phyloP scores from a whole-genome alignment of 2,113 vertebrate genomes.

The Columba janthina region DNA sequence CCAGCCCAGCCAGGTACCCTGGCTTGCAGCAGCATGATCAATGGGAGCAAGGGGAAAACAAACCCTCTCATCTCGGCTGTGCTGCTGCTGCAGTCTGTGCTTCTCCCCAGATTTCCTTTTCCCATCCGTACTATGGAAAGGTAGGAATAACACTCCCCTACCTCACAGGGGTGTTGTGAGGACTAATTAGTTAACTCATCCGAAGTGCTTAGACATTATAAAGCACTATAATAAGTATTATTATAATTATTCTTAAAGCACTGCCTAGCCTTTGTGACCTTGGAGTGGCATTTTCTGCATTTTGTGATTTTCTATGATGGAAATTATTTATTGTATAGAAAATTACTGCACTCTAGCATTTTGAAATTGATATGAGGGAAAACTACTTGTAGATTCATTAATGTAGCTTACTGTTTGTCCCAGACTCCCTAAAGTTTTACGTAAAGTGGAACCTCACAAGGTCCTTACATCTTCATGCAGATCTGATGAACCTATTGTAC shows the following conservation, averaged over 20 bases:
- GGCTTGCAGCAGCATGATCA: not conserved
- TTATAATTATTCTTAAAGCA: constrained; percentile 70
- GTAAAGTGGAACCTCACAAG: constrained; percentile 80
- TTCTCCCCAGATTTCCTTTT: not conserved
- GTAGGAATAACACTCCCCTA: constrained; percentile 53
- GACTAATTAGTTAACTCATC: constrained; percentile 18
- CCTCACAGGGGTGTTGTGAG: constrained; percentile 3
- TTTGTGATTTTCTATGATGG: constrained; percentile 55
- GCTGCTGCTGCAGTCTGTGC: not conserved
- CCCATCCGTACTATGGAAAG: not conserved
- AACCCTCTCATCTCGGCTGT: not conserved
- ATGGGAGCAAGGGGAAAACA: rapidly evolving
- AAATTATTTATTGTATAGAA: constrained; percentile 80
- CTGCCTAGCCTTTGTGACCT: constrained; percentile 81
- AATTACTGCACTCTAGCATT: constrained; percentile 72
- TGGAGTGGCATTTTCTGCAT: constrained; percentile 47
- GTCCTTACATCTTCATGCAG: constrained; percentile 74
- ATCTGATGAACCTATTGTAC: constrained; percentile 86
- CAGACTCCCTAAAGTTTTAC: constrained; percentile 47
- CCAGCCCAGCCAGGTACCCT: not conserved
- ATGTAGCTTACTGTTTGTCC: constrained; percentile 38
- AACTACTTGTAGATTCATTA: constrained; percentile 62
- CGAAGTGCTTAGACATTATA: constrained; percentile 42
- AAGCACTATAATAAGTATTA: constrained; percentile 67
- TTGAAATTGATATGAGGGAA: constrained; percentile 64